phyloP scores from a whole-genome alignment of 2,797 vertebrate species.

The Phalanger gymnotis region DNA sequence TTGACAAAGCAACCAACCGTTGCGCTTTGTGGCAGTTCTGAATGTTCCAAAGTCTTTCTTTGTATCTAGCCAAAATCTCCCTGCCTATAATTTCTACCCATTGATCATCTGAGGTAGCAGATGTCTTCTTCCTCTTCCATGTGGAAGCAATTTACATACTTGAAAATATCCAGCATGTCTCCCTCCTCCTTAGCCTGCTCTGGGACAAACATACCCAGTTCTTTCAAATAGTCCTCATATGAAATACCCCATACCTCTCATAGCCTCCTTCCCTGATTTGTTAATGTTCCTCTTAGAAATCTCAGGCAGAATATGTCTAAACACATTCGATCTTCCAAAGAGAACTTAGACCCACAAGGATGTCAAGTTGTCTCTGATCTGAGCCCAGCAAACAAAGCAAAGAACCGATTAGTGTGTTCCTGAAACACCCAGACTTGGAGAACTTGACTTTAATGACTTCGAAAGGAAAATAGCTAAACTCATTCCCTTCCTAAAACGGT shows the following conservation, averaged over 20 bases:
- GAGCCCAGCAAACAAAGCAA: conserved; percentile 49
- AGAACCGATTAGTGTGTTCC: conserved; percentile 10
- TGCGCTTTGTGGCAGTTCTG: conserved; percentile 26
- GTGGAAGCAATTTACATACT: conserved; percentile 17
- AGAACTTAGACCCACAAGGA: conserved; percentile 15
- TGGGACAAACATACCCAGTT: neutral
- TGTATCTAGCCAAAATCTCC: conserved; percentile 15
- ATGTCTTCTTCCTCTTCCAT: conserved; percentile 25
- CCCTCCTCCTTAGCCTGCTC: conserved; percentile 36
- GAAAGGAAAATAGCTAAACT: conserved; percentile 45
- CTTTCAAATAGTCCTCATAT: conserved; percentile 18
- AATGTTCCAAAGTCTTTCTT: conserved; percentile 9
- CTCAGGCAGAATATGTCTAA: conserved; percentile 15
- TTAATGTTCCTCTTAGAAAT: conserved; percentile 42
- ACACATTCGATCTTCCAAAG: neutral
- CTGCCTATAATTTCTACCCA: conserved; percentile 1
- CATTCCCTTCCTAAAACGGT: neutral
- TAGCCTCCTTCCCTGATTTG: conserved; percentile 29
- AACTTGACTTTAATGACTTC: neutral
- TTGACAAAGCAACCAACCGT: neutral
- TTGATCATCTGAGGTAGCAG: neutral
- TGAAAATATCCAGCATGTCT: neutral
- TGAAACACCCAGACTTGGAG: conserved; percentile 45
- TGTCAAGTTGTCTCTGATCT: conserved; percentile 49
- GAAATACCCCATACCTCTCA: conserved; percentile 23